Percentiles rank a stretch among this genome's conserved stretches.
phyloP scores from a whole-genome alignment of 2,888 invertebrate species.

The Leptodirus hochenwartii region DNA sequence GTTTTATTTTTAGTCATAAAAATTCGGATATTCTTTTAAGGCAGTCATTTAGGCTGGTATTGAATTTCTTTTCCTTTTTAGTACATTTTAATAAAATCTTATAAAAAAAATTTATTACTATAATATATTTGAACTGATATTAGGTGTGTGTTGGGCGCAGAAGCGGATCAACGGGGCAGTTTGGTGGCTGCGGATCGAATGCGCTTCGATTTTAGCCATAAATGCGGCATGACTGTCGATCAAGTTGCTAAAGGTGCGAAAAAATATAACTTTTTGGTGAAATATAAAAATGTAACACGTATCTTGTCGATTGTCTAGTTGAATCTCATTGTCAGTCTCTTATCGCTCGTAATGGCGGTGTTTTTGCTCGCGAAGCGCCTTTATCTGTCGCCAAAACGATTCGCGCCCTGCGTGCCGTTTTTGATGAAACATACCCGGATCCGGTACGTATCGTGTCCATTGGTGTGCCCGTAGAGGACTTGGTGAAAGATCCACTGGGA shows the following conservation, averaged over 20 bases:
- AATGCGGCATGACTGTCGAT: constrained; percentile 72
- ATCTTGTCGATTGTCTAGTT: too few species aligned
- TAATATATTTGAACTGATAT: too few species aligned
- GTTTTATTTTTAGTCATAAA: too few species aligned
- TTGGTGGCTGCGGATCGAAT: constrained; percentile 93
- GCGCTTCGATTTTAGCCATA: constrained; percentile 93
- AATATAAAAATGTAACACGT: too few species aligned
- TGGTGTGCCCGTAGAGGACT: constrained; percentile 75
- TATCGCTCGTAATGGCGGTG: constrained; percentile 62
- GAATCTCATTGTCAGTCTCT: too few species aligned
- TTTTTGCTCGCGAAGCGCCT: constrained; percentile 75
- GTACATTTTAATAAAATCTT: too few species aligned
- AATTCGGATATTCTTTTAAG: too few species aligned
- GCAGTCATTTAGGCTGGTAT: too few species aligned
- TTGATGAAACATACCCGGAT: constrained; percentile 98
- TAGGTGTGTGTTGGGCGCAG: constrained; percentile 79
- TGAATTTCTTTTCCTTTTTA: too few species aligned
- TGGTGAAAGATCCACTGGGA: constrained; percentile 72
- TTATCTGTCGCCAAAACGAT: constrained; percentile 79
- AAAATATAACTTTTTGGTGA: too few species aligned
- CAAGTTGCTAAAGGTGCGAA: constrained; percentile 82
- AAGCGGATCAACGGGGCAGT: constrained; percentile 91
- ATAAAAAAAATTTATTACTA: too few species aligned
- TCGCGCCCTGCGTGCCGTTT: constrained; percentile 87
- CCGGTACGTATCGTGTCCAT: constrained; percentile 87